These are phyloP conservation scores for Neopipo cinnamomea DNA, from an alignment of 2,113 vertebrate genomes.

Conservation along the genomic window DNA sequence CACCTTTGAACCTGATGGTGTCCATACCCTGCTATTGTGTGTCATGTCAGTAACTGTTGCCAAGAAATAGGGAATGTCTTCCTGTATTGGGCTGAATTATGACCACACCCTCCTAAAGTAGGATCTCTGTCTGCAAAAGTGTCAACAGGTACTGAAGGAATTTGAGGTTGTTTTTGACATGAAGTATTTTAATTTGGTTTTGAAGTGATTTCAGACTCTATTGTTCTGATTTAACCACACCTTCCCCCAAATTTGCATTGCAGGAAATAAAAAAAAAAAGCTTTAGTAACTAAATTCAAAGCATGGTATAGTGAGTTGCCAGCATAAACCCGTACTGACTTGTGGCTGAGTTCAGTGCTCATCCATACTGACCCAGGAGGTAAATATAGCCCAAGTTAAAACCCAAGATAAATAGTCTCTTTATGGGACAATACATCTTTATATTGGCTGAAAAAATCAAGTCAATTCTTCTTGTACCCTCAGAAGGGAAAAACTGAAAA, in stretches of 20 bases:
- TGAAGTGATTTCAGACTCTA: background rate
- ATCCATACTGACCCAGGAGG: background rate
- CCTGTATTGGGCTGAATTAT: background rate
- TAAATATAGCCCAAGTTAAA: slow-evolving; percentile 15
- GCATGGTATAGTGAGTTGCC: background rate
- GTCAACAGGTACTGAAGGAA: background rate
- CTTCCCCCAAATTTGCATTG: background rate
- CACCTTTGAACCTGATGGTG: background rate
- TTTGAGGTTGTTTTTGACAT: background rate
- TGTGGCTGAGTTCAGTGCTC: background rate
- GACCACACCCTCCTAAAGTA: background rate
- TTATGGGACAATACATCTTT: background rate
- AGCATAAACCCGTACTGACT: background rate
- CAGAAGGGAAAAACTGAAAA: background rate
- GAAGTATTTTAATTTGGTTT: background rate
- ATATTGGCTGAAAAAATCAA: background rate
- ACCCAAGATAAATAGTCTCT: background rate
- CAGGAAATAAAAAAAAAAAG: background rate
- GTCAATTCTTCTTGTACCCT: background rate
- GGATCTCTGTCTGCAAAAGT: background rate
- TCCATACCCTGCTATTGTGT: background rate
- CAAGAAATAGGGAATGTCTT: background rate
- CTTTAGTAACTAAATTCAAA: slow-evolving; percentile 13
- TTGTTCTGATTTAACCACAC: background rate
- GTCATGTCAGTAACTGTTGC: background rate